These are phyloP conservation scores for Oreamnos americanus DNA, from an alignment of 2,113 vertebrate genomes.

Conservation along the genomic window DNA sequence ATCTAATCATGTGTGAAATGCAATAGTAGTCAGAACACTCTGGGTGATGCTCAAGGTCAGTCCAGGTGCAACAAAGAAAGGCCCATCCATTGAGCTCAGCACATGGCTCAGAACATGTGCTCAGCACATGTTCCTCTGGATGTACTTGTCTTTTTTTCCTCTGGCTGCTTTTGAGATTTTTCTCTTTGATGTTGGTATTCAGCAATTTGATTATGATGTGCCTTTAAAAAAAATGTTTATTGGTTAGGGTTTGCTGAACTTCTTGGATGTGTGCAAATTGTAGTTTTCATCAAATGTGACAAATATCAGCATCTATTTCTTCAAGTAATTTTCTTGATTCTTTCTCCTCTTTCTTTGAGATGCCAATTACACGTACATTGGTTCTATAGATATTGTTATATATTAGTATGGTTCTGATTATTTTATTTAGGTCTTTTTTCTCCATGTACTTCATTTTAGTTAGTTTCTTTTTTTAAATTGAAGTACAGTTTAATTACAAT, in stretches of 20 bases:
- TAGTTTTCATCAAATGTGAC: background rate
- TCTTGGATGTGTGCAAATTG: background rate
- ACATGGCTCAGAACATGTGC: too few relatives aligned
- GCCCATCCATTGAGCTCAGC: fast-evolving
- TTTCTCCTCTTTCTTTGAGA: background rate
- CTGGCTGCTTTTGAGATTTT: background rate
- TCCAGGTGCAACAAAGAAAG: background rate
- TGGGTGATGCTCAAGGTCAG: background rate
- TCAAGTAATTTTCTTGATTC: background rate
- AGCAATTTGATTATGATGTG: background rate
- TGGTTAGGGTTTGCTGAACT: background rate
- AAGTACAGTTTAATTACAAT: background rate
- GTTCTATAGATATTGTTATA: background rate
- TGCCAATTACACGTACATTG: background rate
- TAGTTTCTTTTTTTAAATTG: background rate
- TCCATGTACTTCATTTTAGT: background rate
- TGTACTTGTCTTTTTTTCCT: background rate
- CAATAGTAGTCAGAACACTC: background rate
- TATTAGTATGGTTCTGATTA: background rate
- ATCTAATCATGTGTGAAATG: background rate
- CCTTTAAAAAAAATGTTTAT: background rate
- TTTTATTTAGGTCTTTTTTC: background rate
- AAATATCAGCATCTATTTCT: background rate
- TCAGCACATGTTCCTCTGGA: background rate
- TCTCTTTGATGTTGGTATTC: background rate